These are phyloP conservation scores for Pipistrellus nathusii DNA, from an alignment of 2,797 vertebrate species.

Conservation along the genomic window DNA sequence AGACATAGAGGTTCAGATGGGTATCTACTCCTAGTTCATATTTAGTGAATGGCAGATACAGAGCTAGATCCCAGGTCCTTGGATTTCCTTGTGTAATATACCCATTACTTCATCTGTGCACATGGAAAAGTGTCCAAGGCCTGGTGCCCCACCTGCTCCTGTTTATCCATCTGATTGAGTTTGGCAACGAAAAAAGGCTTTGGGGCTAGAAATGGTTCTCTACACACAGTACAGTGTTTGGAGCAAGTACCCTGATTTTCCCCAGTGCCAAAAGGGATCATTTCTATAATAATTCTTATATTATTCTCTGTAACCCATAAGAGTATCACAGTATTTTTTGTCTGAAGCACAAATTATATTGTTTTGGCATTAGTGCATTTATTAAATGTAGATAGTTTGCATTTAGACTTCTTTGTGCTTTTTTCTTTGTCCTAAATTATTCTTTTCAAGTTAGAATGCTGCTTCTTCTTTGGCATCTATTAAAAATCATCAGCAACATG, in stretches of 20 bases:
- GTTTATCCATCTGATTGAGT: conserved; percentile 8
- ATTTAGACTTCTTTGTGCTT: conserved; percentile 55
- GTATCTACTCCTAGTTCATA: neutral
- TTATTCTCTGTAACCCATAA: neutral
- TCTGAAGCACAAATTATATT: neutral
- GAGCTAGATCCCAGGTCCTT: neutral
- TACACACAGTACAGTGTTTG: neutral
- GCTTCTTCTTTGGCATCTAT: conserved; percentile 70
- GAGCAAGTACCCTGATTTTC: conserved; percentile 27
- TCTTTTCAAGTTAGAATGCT: conserved; percentile 65
- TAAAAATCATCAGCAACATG: conserved; percentile 72
- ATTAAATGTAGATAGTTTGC: conserved; percentile 61
- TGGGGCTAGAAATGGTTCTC: neutral
- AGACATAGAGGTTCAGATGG: neutral
- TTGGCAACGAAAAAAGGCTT: conserved; percentile 1
- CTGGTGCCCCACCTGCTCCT: neutral
- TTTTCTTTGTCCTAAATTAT: conserved; percentile 67
- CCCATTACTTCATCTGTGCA: neutral
- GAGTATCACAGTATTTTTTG: neutral
- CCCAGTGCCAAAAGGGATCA: neutral
- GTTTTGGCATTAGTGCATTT: conserved; percentile 32
- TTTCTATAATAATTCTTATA: conserved; percentile 18
- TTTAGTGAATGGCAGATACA: neutral
- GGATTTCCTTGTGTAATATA: neutral
- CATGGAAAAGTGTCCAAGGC: neutral